These are phyloP conservation scores for Zapus hudsonius DNA, from an alignment of 2,113 vertebrate species.

Conservation along the genomic window DNA sequence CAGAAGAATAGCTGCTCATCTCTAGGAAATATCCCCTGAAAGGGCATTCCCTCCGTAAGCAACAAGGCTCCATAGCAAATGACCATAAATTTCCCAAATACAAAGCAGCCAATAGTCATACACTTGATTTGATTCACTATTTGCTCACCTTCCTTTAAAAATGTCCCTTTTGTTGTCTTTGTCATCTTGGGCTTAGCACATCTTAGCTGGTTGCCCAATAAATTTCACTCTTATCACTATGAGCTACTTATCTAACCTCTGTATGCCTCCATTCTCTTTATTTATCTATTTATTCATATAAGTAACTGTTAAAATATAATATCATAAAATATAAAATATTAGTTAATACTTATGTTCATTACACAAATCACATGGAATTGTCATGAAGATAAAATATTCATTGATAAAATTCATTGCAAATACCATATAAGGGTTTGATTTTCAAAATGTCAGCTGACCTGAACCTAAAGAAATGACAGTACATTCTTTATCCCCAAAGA, in stretches of 20 bases:
- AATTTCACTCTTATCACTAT: not conserved
- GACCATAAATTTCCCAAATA: constrained; percentile 4
- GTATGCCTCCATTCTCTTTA: not conserved
- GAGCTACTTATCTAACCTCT: not conserved
- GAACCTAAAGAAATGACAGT: not conserved
- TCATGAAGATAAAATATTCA: not conserved
- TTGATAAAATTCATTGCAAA: not conserved
- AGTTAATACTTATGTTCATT: not conserved
- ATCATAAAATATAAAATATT: too few species aligned
- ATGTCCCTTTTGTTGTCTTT: not conserved
- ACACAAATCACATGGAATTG: not conserved
- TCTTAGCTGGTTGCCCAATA: not conserved
- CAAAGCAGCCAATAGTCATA: not conserved
- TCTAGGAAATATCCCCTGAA: not conserved
- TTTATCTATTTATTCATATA: too few species aligned
- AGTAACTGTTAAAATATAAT: too few species aligned
- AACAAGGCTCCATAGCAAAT: not conserved
- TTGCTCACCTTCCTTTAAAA: not conserved
- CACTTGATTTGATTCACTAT: not conserved
- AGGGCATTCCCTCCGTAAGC: not conserved
- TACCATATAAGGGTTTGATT: not conserved
- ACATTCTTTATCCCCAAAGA: not conserved
- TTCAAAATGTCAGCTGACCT: constrained; percentile 30
- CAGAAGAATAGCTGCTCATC: not conserved
- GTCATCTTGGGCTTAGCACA: not conserved